Base-by-base conservation (phyloP, 2,888 invertebrate species). In the Ennomos erosarius region DNA sequence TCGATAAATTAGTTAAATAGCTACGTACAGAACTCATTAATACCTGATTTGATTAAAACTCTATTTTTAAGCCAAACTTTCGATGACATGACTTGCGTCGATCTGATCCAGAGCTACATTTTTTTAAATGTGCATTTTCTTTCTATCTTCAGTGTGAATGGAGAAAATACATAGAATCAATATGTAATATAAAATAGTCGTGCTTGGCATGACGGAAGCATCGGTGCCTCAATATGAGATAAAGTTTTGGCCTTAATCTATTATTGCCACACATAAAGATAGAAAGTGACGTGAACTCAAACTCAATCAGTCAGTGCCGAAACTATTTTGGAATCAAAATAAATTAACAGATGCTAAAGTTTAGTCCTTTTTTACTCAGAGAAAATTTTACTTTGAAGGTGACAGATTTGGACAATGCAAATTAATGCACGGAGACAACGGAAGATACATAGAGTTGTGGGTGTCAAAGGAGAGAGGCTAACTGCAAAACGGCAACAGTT, bases 381-480 rank as follows among this genome's bases (percentile, higher is more conserved):
- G 26, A 49, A 44, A 38, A 53, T 56, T 35, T 46, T 44, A 38
- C 11, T 61, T 57, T 60, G 46, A 51, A 46, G 46, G 37, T 38
- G 55, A 62, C 54, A 55, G 64, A 68, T 68, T 61, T 62, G 67
- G 66, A 61, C 59, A 55, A 58, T 61, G 61, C 55, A 62, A 70
- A 71, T 71, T 58, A 59, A 64, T 62, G 53, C 51, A 56, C 49
- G 36, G 54, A 59, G 55, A 65, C 61, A 66, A 60, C 59, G 58
- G 47, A 59, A 65, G 67, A 68, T 68, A 74, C 68, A 55, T 36
- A 61, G 38, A 53, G 9, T 52, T 70, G 78, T 76, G 75, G 77
- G 75, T 69, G 78, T 65, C 51, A 64, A 68, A 60, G 73, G 71
- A 78, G 78, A 78, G 73, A 71, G 71, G 67, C 65, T 70, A 67